Evolutionary conservation across 2,888 invertebrate genomes (phyloP).

Genomic region (Cryptophagus acutangulus): DNA sequence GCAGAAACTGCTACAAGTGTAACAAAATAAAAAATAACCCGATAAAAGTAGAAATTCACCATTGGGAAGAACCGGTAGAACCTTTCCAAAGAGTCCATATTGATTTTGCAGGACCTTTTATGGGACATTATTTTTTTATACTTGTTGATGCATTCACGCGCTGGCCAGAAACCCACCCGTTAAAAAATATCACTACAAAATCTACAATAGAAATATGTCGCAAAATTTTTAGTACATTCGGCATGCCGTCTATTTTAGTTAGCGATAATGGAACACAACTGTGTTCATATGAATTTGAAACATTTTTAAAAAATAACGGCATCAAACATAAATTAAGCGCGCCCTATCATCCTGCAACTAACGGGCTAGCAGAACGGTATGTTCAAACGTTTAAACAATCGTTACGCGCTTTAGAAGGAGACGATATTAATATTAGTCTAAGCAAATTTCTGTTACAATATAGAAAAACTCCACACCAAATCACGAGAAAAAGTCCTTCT

Average conservation of each 20-base stretch:
- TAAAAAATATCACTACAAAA: too few relatives aligned
- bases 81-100: slow-evolving; percentile 11
- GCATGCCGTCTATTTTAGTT: too few relatives aligned
- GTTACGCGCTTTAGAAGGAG: background rate
- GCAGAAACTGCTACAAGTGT: slow-evolving; percentile 26
- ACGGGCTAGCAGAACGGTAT: slow-evolving; percentile 25
- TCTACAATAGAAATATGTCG: too few relatives aligned
- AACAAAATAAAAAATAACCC: slow-evolving; percentile 1
- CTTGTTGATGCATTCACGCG: slow-evolving; percentile 11
- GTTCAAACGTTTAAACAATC: slow-evolving; percentile 20
- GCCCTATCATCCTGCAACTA: slow-evolving; percentile 27
- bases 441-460: slow-evolving; percentile 13
- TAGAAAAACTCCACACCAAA: slow-evolving; percentile 16
- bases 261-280: too few relatives aligned
- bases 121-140: slow-evolving; percentile 7
- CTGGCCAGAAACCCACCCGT: too few relatives aligned
- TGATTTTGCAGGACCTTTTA: slow-evolving; percentile 8
- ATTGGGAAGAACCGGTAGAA: slow-evolving; percentile 6
- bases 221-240: too few relatives aligned
- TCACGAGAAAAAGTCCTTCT: slow-evolving; percentile 25
- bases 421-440: slow-evolving; percentile 1
- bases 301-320: slow-evolving; percentile 19
- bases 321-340: slow-evolving; percentile 21
- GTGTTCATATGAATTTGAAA: slow-evolving; percentile 22
- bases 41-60: background rate